Base-by-base conservation (phyloP, 1,140 invertebrate species). In the Pseudomyrmex concolor region DNA sequence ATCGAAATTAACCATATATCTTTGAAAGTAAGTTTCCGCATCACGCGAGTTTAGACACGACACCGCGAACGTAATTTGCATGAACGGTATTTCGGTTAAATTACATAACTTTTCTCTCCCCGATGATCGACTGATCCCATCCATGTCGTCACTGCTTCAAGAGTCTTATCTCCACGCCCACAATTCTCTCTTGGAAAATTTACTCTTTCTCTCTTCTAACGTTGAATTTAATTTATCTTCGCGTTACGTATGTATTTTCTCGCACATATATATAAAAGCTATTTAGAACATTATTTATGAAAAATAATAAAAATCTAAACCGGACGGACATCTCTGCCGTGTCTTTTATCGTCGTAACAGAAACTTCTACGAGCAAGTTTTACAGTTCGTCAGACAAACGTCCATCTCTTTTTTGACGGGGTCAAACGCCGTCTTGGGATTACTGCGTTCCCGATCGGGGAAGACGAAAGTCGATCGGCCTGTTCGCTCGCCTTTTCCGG, bases 11-110 rank as follows among this genome's bases (percentile, higher is more conserved):
- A 87, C 82, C 85, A 84, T 78, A 82, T 67, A n/a, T 64, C 66
- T 80, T 71, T 43, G 85, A 59, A 84, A 86, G 74, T 87, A 87
- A 87, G 85, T 87, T 84, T 87, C 84, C 85, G 85, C 73, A 87
- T 84, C 85, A 76, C 66, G 55, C 62, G 74, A 87, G 86, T 84
- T 87, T 60, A 34, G 34, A 83, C 86, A 59, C 7, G 55, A 54
- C 64, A 55, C 59, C 72, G 25, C 34, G 34, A 34, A 45, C 55
- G 86, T 84, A 88, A 88, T 88, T 88, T 85, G 76, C 82, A 87
- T 84, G 68, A 83, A 59, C 86, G 72, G 83, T 80, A 85, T 88
- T 88, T 88, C 66, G 60, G 34, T 34, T 83, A 87, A 88, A 88
- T 88, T 88, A 72, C 84, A 77, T 73, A 88, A 88, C 87, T 88